These are phyloP conservation scores for Saxidomus purpurata DNA, from an alignment of 1,140 invertebrate species.

Conservation along the genomic window DNA sequence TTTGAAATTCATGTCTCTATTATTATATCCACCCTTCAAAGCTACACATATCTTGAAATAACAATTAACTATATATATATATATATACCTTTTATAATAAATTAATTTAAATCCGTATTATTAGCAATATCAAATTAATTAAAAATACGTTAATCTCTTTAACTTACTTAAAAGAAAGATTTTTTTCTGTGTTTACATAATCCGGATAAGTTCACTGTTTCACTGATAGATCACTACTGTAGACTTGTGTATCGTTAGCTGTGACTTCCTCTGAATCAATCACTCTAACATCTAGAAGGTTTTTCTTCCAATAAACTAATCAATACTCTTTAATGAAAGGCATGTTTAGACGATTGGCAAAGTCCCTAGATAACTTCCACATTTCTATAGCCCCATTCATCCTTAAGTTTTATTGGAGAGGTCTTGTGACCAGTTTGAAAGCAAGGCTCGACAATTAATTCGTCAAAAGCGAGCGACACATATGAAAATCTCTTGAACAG, in stretches of 20 bases:
- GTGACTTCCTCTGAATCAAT: not conserved
- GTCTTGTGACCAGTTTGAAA: not conserved
- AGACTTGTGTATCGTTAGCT: not conserved
- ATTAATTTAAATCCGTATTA: no score
- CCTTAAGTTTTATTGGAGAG: not conserved
- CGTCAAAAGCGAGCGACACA: not conserved
- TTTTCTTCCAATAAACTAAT: constrained; percentile 20
- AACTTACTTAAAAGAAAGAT: no score
- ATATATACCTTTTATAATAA: no score
- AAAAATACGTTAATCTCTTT: no score
- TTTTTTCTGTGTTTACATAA: no score
- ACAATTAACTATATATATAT: no score
- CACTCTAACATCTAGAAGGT: not conserved
- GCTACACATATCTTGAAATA: no score
- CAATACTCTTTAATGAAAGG: constrained; percentile 31
- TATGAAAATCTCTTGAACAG: not conserved
- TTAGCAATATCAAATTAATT: no score
- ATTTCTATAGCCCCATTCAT: constrained; percentile 19
- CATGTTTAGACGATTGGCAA: constrained; percentile 35
- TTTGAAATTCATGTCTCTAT: no score
- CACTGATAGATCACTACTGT: not conserved
- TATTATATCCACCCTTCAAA: no score
- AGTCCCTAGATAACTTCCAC: constrained; percentile 23
- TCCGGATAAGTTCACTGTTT: no score
- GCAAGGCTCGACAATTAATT: not conserved